Conservation (phyloP, 2,797 vertebrate genomes). For the Gobio occitaniae region DNA sequence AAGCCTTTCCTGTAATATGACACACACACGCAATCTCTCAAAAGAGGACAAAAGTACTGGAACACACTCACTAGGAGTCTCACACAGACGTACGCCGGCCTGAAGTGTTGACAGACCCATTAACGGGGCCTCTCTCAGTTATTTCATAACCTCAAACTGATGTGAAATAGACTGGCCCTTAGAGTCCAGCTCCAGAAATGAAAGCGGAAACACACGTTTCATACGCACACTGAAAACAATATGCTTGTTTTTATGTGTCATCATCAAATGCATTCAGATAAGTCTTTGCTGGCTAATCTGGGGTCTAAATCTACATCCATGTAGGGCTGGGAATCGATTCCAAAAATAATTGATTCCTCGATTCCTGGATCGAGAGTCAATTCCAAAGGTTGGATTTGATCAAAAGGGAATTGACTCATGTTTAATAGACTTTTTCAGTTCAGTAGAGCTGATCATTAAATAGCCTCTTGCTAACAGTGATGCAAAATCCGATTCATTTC, state of each 20-base stretch:
- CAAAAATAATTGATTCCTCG: neutral
- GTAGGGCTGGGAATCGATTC: neutral
- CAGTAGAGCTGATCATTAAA: neutral
- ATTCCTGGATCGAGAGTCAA: neutral
- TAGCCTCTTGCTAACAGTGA: neutral
- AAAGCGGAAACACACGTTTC: neutral
- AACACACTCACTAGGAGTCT: constrained; percentile 44
- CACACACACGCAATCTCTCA: constrained; percentile 42
- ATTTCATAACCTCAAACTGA: constrained; percentile 70
- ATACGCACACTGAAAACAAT: constrained; percentile 23
- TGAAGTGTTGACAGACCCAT: constrained; percentile 76
- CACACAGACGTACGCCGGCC: constrained; percentile 53
- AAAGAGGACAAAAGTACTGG: constrained; percentile 16
- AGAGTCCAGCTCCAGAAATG: constrained; percentile 33
- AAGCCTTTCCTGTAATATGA: constrained; percentile 54
- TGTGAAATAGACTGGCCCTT: constrained; percentile 65
- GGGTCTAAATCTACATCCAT: neutral
- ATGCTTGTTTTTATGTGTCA: constrained; percentile 24
- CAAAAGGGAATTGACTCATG: neutral
- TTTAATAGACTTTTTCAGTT: constrained; percentile 4
- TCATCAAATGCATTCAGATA: constrained; percentile 1
- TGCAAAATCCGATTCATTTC: neutral
- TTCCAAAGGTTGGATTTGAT: neutral
- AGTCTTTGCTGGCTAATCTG: neutral
- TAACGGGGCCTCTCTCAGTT: constrained; percentile 71